Evolutionary conservation across 2,888 invertebrate species (phyloP), one percentile per base, ranked within the genome.

Genomic region (Chrysolina oricalcia): DNA sequence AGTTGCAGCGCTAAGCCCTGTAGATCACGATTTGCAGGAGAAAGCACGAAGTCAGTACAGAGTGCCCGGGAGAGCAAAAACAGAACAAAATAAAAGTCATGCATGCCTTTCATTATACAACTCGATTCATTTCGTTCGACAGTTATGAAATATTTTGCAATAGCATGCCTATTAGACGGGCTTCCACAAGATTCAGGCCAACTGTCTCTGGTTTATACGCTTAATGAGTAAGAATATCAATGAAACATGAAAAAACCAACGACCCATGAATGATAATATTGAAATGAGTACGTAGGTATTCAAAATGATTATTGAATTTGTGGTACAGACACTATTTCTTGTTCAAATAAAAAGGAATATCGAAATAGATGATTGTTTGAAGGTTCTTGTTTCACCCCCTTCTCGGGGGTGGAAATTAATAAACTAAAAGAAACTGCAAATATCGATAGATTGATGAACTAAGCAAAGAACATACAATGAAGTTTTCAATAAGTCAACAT

Each of bases 91-190:
- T 11, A 23, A 35, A 35, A 35, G 3, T 21, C 53, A 53, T 53
- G 53, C 21, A 11, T 53, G 19, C 53, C 53, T 53, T 53, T 53
- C 53, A 53, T 53, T 53, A 19, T 21, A 53, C 53, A 21, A 53
- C 53, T 21, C 21, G 53, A 53, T 53, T 53, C 53, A 53, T 53
- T 53, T 53, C 53, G 53, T 21, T 53, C 53, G 53, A 21, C 53
- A 13, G 53, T 53, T 53, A 53, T 53, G 53, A 53, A 53, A 53
- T 13, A 53, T 21, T 53, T 53, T 21, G 53, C 21, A 53, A 53
- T 21, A 21, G 23, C 53, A 53, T 23, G 53, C 11, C 21, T 21
- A 53, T 48, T 48, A 48, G 48, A 19, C 53, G 53, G 53, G 21
- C 21, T 53, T 53, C 53, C 53, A 19, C 21, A 53, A 5, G 19